phyloP scores from a whole-genome alignment of 2,797 vertebrate species.

The Nannoperca obscura region DNA sequence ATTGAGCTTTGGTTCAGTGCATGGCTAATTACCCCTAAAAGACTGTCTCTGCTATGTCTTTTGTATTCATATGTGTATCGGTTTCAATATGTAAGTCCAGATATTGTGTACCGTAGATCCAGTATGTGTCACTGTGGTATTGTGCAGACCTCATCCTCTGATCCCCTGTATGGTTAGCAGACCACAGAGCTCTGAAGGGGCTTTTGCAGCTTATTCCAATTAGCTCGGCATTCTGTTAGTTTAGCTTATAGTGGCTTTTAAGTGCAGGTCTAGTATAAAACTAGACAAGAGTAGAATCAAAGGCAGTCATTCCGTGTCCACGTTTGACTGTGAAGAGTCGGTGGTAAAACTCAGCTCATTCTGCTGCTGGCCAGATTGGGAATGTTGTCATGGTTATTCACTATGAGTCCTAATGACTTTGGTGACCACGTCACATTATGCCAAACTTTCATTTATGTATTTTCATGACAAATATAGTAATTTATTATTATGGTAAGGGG shows the following conservation, averaged over 20 bases:
- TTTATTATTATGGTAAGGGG: background rate
- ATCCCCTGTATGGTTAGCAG: constrained; percentile 47
- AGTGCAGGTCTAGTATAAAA: constrained; percentile 17
- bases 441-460: background rate
- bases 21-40: constrained; percentile 51
- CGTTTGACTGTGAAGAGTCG: background rate
- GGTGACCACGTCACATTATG: background rate
- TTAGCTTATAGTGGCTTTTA: constrained; percentile 26
- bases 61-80: constrained; percentile 30
- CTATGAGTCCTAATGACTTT: background rate
- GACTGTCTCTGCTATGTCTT: constrained; percentile 39
- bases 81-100: constrained; percentile 52
- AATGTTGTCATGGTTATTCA: background rate
- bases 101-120: constrained; percentile 57
- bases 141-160: constrained; percentile 51
- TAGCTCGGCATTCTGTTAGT: constrained; percentile 30
- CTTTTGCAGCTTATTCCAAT: constrained; percentile 57
- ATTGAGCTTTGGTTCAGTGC: constrained; percentile 42
- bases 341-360: background rate
- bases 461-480: too few species aligned
- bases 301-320: background rate
- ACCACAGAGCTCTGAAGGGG: constrained; percentile 51
- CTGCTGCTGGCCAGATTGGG: background rate
- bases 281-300: constrained; percentile 11
- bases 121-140: constrained; percentile 53